Evolutionary conservation across 35 echinoderm and acorn worm species (phyloP), one percentile per base, ranked within the genome.

Genomic region (Acanthaster planci): DNA sequence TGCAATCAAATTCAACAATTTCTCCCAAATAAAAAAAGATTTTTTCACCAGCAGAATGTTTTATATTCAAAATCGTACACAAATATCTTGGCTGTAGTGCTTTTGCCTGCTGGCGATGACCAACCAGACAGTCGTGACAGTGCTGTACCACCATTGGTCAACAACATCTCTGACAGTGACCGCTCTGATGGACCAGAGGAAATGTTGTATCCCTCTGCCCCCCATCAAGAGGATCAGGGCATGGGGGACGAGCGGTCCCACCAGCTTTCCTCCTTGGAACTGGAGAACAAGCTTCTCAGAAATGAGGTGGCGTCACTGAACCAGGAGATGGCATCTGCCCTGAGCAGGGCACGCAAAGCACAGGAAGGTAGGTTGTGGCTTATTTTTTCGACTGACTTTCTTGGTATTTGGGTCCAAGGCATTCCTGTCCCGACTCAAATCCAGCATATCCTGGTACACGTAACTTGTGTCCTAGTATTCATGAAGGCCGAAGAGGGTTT

Each of bases 241-340:
- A 72, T 72, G 26, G 10, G 34, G 34, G 64, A 72, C 30, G 64
- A 52, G 19, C 77, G 84, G 10, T 89, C 87, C 52, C 91, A 97
- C 39, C 95, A 93, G 56, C 80, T 97, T 21, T 99, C 96, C 19
- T 94, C 96, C 36, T 76, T 99, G 30, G 92, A 94, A 26, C 67
- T 94, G 51, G 96, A 99, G 64, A 99, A 99, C 76, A 99, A 99
- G 59, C 60, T 99, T 30, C 55, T 99, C 27, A 93, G 90, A 50
- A 93, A 99, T 81, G 96, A 99, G 80, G 96, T 99, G 7, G 77
- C 82, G 14, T 99, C 96, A 9, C 68, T 99, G 16, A 99, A 99
- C 76, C 92, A 99, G 51, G 96, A 99, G 72, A 99, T 99, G 96
- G 86, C 89, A 34, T 76, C 96, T 40, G 96, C 92, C 0, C 76